Conservation (phyloP, 2,888 invertebrate genomes). For the Petrolisthes manimaculis region DNA sequence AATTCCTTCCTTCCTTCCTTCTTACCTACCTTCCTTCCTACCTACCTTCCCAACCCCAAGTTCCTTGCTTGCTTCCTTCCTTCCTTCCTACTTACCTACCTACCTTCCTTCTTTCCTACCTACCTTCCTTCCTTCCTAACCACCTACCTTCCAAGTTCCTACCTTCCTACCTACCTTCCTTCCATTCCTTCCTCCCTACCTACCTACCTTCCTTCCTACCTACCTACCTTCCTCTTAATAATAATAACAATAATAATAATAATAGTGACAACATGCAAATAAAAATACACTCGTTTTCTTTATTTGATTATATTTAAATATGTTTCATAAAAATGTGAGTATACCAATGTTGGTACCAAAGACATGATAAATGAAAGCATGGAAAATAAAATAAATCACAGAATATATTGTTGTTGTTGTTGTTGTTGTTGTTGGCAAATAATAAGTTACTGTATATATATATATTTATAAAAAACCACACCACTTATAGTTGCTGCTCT, state of each 20-base stretch:
- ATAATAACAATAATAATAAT: background rate
- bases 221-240: background rate
- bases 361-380: conserved; percentile 58
- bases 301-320: conserved; percentile 63
- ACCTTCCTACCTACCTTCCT: too few relatives aligned
- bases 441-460: too few relatives aligned
- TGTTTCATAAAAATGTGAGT: conserved; percentile 63
- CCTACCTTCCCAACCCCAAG: too few relatives aligned
- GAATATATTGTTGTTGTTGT: too few relatives aligned
- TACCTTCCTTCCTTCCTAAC: too few relatives aligned
- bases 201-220: background rate
- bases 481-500: conserved; percentile 55
- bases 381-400: conserved; percentile 61
- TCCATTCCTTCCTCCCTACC: too few relatives aligned
- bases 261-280: conserved; percentile 4
- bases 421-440: conserved; percentile 59
- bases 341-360: conserved; percentile 62
- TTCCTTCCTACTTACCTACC: too few relatives aligned
- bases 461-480: conserved; percentile 41
- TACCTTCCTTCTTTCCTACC: too few relatives aligned
- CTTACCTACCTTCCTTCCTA: too few relatives aligned
- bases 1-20: too few relatives aligned
- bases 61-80: too few relatives aligned
- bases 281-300: conserved; percentile 40
- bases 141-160: too few relatives aligned